Evolutionary conservation across 2,797 vertebrate species (phyloP), one percentile per base, ranked within the genome.

Genomic region (Melanotaenia trifasciata): DNA sequence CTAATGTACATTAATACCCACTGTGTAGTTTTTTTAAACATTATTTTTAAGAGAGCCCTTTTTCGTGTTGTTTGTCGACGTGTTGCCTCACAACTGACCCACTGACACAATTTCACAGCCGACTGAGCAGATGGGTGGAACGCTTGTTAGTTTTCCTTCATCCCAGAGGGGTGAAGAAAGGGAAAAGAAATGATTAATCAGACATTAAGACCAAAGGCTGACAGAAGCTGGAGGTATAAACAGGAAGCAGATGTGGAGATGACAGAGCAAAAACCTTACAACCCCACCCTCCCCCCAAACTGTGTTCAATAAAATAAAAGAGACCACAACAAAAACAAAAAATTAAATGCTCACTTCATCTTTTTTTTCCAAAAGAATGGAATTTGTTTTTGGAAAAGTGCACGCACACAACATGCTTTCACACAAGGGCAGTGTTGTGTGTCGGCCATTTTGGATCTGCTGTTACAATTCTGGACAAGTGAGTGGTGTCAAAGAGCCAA

Each of bases 11-110:
- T 86, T 75, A 79, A 89, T 91, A 88, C 84, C 81, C 81, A 90
- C 67, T 54, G 56, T 79, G 73, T 76, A 69, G 57, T 74, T 81
- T 67, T 68, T 68, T 58, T 24, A 30, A 30, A 30, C 28, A 30
- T 67, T 58, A 77, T 84, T 89, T 87, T n/a, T 80, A 91, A 90
- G 79, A 92, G 90, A 94, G 94, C 94, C 94, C 94, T 94, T 94
- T 83, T 45, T 91, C 92, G 71, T 84, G 83, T 83, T 78, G 28
- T 85, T 72, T 74, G 80, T 84, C n/a, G 53, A 90, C 83, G 88
- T 73, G 63, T 78, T 75, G 80, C 85, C 80, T 87, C 83, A 67
- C 61, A 36, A 85, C 70, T 76, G 81, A 90, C 82, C 79, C 69
- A 79, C 81, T 76, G 83, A 88, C 90, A 90, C 85, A 90, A 90